Percentiles rank a stretch among this genome's conserved stretches.
These are phyloP conservation scores for Leptestheria dahalacensis DNA, from an alignment of 1,140 invertebrate genomes.

Conservation along the genomic window DNA sequence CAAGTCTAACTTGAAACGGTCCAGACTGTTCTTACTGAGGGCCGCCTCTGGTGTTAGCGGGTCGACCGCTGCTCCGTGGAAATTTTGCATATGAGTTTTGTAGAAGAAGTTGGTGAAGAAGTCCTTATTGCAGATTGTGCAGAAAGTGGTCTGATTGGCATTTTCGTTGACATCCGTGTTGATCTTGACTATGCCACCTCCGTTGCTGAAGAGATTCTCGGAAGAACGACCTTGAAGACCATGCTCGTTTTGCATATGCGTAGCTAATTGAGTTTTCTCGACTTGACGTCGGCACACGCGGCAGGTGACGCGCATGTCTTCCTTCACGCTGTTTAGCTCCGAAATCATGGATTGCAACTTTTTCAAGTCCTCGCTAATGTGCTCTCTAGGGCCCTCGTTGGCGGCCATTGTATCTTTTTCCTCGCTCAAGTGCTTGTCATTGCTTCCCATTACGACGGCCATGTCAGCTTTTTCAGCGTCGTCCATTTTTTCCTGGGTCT, in stretches of 20 bases:
- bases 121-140: slow-evolving; percentile 37
- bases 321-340: slow-evolving; percentile 56
- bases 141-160: slow-evolving; percentile 17
- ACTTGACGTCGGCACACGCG: slow-evolving; percentile 41
- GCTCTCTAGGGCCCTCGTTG: slow-evolving; percentile 19
- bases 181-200: slow-evolving; percentile 8
- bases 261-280: slow-evolving; percentile 38
- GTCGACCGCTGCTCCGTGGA: slow-evolving; percentile 19
- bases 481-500: slow-evolving; percentile 18
- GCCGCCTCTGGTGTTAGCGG: slow-evolving; percentile 8
- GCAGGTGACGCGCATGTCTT: slow-evolving; percentile 36
- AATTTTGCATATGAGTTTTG: slow-evolving; percentile 40
- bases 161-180: slow-evolving; percentile 1
- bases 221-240: slow-evolving; percentile 30
- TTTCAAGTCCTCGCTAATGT: slow-evolving; percentile 51
- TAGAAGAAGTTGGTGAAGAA: slow-evolving; percentile 42
- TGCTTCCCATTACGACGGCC: not conserved
- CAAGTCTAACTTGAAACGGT: slow-evolving; percentile 4
- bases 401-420: slow-evolving; percentile 7
- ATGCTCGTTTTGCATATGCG: slow-evolving; percentile 43
- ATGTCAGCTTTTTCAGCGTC: slow-evolving; percentile 18
- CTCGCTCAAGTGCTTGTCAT: slow-evolving; percentile 16
- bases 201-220: slow-evolving; percentile 13
- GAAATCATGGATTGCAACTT: slow-evolving; percentile 83
- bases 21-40: slow-evolving; percentile 9